These are phyloP conservation scores for Slavum lentiscoides DNA, from an alignment of 2,888 invertebrate genomes.

Conservation along the genomic window DNA sequence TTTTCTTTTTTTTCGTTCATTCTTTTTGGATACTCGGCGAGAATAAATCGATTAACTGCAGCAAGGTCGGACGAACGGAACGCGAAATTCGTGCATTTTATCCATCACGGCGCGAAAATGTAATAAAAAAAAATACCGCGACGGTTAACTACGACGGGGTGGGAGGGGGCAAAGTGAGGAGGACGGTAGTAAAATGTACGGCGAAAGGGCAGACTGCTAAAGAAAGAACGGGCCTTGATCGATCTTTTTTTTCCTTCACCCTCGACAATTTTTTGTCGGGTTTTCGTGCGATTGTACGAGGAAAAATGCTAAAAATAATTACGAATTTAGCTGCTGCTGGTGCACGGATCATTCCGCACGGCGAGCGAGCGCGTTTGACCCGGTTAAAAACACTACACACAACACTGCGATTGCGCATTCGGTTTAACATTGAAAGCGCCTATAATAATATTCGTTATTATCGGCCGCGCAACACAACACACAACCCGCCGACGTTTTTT, in stretches of 20 bases:
- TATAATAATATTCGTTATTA: neutral
- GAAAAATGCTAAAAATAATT: neutral
- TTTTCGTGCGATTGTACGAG: neutral
- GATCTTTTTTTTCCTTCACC: neutral
- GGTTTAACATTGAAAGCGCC: slow-evolving; percentile 43
- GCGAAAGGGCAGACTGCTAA: no score
- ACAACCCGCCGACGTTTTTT: slow-evolving; percentile 17
- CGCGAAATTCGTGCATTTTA: neutral
- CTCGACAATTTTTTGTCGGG: neutral
- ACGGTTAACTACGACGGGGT: no score
- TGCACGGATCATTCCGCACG: no score
- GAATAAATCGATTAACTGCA: slow-evolving; percentile 35
- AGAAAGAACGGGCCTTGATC: neutral
- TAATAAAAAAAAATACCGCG: neutral
- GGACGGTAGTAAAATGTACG: no score
- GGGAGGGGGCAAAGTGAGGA: no score
- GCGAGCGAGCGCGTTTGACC: no score
- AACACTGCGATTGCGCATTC: neutral
- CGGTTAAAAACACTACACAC: no score
- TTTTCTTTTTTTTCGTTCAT: no score
- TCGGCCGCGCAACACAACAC: neutral
- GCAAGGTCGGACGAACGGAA: slow-evolving; percentile 13
- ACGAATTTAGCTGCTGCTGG: neutral
- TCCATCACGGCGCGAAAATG: neutral
- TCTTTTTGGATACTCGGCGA: slow-evolving; percentile 10